Evolutionary conservation across 2,888 invertebrate genomes (phyloP).

Genomic region (Arrhopalites spinosus): DNA sequence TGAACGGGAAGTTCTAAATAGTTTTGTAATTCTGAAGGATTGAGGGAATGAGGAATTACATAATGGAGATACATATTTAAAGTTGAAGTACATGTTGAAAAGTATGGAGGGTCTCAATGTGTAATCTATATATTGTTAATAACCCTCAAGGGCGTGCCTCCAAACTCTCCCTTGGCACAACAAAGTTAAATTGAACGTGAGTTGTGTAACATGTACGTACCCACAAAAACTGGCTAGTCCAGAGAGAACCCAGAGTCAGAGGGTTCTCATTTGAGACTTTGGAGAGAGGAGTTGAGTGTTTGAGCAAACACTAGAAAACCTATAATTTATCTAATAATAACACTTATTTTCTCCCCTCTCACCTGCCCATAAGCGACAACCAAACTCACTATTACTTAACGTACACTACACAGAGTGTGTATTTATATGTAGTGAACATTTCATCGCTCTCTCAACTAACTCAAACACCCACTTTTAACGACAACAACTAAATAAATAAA

Average conservation of each 20-base stretch:
- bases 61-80: neutral
- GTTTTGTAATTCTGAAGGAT: neutral
- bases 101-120: slow-evolving; percentile 19
- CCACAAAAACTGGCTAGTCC: neutral
- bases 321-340: slow-evolving; percentile 54
- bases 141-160: slow-evolving; percentile 55
- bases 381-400: too few species aligned
- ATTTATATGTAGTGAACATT: neutral
- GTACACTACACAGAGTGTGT: too few species aligned
- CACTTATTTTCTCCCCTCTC: slow-evolving; percentile 35
- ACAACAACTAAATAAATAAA: slow-evolving; percentile 30
- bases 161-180: slow-evolving; percentile 5
- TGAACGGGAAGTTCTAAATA: slow-evolving; percentile 8
- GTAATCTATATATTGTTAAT: slow-evolving; percentile 50
- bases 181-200: neutral
- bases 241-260: neutral
- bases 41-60: neutral
- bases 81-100: slow-evolving; percentile 13
- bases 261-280: neutral
- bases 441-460: slow-evolving; percentile 9
- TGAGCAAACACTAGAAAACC: slow-evolving; percentile 51
- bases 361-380: slow-evolving; percentile 35
- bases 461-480: slow-evolving; percentile 19
- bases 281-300: slow-evolving; percentile 37
- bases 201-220: neutral